A percentile compares a stretch with the other conserved stretches of the same genome.
These are phyloP conservation scores for Steinernema scapterisci DNA, from an alignment of 2,888 invertebrate species.

Conservation along the genomic window DNA sequence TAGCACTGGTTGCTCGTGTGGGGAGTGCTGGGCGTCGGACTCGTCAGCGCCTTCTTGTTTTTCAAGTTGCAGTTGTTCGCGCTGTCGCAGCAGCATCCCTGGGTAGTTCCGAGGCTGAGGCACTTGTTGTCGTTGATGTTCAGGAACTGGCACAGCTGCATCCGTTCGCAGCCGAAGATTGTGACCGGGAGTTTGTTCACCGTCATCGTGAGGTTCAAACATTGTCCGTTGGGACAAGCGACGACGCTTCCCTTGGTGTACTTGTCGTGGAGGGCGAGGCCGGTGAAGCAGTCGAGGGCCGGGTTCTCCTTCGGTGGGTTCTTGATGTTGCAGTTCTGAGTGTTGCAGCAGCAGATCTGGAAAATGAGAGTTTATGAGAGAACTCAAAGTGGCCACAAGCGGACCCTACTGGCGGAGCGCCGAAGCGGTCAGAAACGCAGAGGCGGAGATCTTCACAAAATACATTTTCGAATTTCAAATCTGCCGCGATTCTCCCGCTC, in stretches of 20 bases:
- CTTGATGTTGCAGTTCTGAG: background rate
- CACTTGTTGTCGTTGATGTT: background rate
- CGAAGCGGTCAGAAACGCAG: no score
- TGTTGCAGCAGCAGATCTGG: background rate
- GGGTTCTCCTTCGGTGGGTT: background rate
- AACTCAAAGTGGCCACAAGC: no score
- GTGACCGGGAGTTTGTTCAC: background rate
- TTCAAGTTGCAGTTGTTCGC: background rate
- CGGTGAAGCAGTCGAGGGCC: background rate
- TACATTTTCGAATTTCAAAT: no score
- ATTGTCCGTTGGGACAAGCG: background rate
- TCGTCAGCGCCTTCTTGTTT: background rate
- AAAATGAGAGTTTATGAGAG: background rate
- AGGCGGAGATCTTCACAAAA: no score
- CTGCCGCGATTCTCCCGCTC: no score
- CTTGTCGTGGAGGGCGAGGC: background rate
- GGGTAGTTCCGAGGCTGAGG: background rate
- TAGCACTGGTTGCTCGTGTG: background rate
- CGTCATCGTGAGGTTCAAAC: background rate
- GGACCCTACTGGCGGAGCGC: no score
- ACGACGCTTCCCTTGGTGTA: background rate
- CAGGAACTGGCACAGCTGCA: background rate
- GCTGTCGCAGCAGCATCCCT: background rate
- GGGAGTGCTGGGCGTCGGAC: background rate
- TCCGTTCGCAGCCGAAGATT: background rate